Evolutionary conservation across 2,113 vertebrate genomes (phyloP), one percentile per base, ranked within the genome.

Genomic region (Labrus mixtus): DNA sequence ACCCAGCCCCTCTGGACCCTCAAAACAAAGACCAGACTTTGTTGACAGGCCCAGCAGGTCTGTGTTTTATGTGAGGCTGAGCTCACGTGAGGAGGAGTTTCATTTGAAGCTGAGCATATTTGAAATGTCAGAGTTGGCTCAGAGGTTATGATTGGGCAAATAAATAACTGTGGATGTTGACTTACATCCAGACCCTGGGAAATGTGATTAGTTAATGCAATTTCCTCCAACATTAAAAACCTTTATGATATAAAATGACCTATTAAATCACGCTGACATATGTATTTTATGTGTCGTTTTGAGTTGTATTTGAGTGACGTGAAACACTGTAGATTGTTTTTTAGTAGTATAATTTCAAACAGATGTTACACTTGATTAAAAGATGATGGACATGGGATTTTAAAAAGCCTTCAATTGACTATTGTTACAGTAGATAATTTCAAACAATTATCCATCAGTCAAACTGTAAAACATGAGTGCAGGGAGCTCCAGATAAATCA

Each of bases 21-120:
- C 19, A 59, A 85, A 83, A 79, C 79, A 79, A 87, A 82, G 67
- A 69, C 64, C 75, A 68, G 81, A 60, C 80, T 84, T 61, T 82
- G 84, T 39, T 79, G 69, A 82, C 74, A 84, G 65, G 56, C 65
- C 60, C 19, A 17, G 62, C 69, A n/a, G 78, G 77, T 70, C 68
- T 85, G 73, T 85, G 75, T 68, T 81, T 87, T 67, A 66, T 62
- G 64, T 70, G 82, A 50, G 54, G 36, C 74, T 43, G 43, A 66
- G 76, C 69, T 78, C 87, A 86, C 68, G 37, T 76, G 83, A 90
- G 33, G 80, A 68, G 56, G 51, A 25, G 66, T 86, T 63, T 62
- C 58, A 75, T 56, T 70, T 54, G 64, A 74, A 64, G 39, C 50
- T 19, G 22, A 70, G 79, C 68, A 36, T 62, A 46, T 84, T 78